A percentile compares a stretch with the other conserved stretches of the same genome.
Conservation (phyloP, 1,140 invertebrate genomes). For the Berghia stephanieae region DNA sequence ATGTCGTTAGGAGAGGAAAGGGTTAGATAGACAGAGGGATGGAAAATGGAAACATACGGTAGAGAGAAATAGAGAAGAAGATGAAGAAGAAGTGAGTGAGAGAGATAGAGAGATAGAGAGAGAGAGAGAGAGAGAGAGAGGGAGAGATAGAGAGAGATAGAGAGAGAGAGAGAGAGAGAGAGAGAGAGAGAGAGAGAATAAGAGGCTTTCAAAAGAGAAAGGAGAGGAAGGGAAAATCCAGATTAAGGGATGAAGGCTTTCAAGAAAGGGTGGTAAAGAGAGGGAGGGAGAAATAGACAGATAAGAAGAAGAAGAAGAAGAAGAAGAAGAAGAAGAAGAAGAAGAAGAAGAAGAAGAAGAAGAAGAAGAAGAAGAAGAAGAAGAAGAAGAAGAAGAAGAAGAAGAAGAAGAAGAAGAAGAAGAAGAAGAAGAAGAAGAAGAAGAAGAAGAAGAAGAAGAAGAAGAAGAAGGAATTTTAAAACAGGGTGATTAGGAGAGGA, state of each 20-base stretch:
- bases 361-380: not conserved
- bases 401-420: not conserved
- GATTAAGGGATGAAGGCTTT: too few species aligned
- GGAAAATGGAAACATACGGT: too few species aligned
- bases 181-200: not conserved
- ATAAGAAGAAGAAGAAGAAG: not conserved
- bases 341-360: not conserved
- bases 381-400: not conserved
- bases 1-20: too few species aligned
- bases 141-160: not conserved
- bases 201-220: not conserved
- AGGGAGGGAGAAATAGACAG: not conserved
- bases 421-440: slow-evolving; percentile 4
- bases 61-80: too few species aligned
- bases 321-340: not conserved
- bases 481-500: not conserved
- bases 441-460: slow-evolving; percentile 9
- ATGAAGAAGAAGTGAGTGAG: not conserved
- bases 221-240: not conserved
- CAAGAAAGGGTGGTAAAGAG: not conserved
- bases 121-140: not conserved
- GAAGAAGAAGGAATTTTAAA: slow-evolving; percentile 10
- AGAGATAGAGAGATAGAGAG: not conserved
- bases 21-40: too few species aligned
- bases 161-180: not conserved